Percentiles rank a stretch among this genome's conserved stretches.
phyloP scores from a whole-genome alignment of 1,140 invertebrate species.

The Drosophila miranda region DNA sequence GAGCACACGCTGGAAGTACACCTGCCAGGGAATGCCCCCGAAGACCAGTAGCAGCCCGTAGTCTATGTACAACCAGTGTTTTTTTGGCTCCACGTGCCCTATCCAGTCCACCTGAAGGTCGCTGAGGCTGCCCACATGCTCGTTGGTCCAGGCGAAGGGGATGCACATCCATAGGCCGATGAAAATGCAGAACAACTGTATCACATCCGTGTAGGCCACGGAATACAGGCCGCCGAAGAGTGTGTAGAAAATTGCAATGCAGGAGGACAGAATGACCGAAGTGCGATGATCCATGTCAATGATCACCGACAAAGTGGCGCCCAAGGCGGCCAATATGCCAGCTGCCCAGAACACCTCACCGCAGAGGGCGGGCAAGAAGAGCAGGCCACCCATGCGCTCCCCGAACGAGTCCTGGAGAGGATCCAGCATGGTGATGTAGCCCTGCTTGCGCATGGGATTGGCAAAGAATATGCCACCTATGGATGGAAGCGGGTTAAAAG shows the following conservation, averaged over 20 bases:
- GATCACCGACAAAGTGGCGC: constrained; percentile 97
- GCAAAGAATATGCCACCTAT: constrained; percentile 98
- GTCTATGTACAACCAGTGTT: constrained; percentile 94
- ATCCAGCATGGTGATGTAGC: constrained; percentile 99
- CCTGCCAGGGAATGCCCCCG: constrained; percentile 99
- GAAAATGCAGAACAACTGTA: constrained; percentile 99
- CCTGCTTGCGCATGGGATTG: constrained; percentile 97
- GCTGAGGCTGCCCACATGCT: constrained; percentile 90
- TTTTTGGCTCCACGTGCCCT: constrained; percentile 88
- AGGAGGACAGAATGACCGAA: constrained; percentile 97
- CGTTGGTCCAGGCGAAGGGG: constrained; percentile 95
- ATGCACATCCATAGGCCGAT: constrained; percentile 99
- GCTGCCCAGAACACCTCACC: constrained; percentile 99
- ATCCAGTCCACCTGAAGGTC: constrained; percentile 95
- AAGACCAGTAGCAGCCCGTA: constrained; percentile 95
- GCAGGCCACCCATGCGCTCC: constrained; percentile 96
- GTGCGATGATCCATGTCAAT: constrained; percentile 96
- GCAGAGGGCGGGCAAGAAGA: constrained; percentile 97
- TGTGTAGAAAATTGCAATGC: constrained; percentile 98
- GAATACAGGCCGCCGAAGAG: constrained; percentile 98
- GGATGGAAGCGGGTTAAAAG: constrained; percentile 20
- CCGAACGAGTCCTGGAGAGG: constrained; percentile 98
- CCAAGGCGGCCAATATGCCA: constrained; percentile 96
- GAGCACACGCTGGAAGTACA: constrained; percentile 98
- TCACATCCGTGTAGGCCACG: constrained; percentile 99